A percentile compares a stretch with the other conserved stretches of the same genome.
Evolutionary conservation across 2,113 vertebrate genomes (phyloP).

Genomic region (Oryzias javanicus): DNA sequence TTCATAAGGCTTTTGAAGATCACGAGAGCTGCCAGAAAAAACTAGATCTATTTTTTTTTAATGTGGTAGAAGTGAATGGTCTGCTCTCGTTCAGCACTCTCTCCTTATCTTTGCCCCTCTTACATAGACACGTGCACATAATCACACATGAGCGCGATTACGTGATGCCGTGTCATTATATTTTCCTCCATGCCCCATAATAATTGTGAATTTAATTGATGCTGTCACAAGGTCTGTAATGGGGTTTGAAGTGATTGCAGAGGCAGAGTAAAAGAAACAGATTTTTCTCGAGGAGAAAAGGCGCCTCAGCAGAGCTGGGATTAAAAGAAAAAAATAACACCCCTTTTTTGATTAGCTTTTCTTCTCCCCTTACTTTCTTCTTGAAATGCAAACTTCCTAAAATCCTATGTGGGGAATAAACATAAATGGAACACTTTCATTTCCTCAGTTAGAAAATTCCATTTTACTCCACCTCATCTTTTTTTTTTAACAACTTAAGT

Average conservation of each 20-base stretch:
- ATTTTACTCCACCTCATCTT: constrained; percentile 30
- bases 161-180: constrained; percentile 50
- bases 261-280: constrained; percentile 53
- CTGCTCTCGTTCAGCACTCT: constrained; percentile 24
- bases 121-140: background rate
- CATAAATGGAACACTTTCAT: constrained; percentile 29
- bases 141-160: background rate
- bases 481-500: background rate
- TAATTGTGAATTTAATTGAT: constrained; percentile 78
- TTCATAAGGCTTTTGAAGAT: constrained; percentile 28
- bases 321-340: constrained; percentile 49
- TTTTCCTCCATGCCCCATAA: constrained; percentile 58
- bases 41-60: constrained; percentile 11
- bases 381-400: constrained; percentile 58
- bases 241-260: constrained; percentile 72
- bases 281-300: constrained; percentile 61
- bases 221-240: constrained; percentile 70
- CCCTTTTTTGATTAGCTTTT: constrained; percentile 59
- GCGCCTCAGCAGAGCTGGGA: constrained; percentile 64
- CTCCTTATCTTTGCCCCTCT: background rate
- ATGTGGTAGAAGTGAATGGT: constrained; percentile 20
- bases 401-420: constrained; percentile 38
- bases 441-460: constrained; percentile 22
- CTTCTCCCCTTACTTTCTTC: constrained; percentile 33
- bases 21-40: constrained; percentile 31